Conservation (phyloP, 2,113 vertebrate species). For the Passer montanus region DNA sequence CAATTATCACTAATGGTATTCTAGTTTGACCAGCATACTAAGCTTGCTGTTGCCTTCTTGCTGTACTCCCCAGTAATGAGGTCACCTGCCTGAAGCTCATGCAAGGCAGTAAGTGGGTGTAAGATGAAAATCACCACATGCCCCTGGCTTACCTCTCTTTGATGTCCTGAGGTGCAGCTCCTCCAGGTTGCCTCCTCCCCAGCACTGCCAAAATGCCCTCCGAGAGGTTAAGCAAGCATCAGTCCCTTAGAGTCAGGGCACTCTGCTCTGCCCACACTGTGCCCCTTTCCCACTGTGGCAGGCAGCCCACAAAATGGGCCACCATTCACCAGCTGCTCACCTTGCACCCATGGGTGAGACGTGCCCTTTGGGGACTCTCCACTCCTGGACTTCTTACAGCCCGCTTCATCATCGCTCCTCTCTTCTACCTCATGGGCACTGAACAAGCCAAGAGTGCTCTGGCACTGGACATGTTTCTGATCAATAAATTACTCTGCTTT, state of each 20-base stretch:
- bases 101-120: not conserved
- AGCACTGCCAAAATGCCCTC: not conserved
- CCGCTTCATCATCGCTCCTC: fast-evolving
- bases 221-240: fast-evolving
- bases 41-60: not conserved
- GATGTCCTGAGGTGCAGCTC: not conserved
- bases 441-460: not conserved
- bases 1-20: not conserved
- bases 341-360: not conserved
- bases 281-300: not conserved
- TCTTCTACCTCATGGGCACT: not conserved
- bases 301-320: not conserved
- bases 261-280: not conserved
- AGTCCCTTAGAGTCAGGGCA: not conserved
- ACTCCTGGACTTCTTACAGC: not conserved
- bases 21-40: not conserved
- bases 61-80: not conserved
- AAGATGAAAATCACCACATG: not conserved
- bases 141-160: not conserved
- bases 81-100: not conserved
- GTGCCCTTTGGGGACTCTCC: not conserved
- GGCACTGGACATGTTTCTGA: not conserved
- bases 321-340: not conserved
- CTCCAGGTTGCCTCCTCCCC: not conserved
- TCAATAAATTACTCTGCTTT: constrained; percentile 78